A percentile compares a stretch with the other conserved stretches of the same genome.
These are phyloP conservation scores for Heliothis peltigera DNA, from an alignment of 2,888 invertebrate species.

Conservation along the genomic window DNA sequence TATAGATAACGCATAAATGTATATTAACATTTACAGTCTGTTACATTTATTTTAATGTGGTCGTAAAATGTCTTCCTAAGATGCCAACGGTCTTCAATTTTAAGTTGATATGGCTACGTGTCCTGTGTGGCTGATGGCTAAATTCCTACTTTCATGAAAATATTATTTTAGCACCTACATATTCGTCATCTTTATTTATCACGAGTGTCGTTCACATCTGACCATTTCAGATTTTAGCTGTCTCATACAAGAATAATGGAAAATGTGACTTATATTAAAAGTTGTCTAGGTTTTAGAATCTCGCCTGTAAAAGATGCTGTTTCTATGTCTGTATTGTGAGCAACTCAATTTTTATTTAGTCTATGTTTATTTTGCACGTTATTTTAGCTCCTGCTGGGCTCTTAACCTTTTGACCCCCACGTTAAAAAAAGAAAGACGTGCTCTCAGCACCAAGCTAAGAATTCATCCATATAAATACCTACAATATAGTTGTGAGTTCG, in stretches of 20 bases:
- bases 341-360: too few relatives aligned
- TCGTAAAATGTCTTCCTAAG: conserved; percentile 37
- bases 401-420: too few relatives aligned
- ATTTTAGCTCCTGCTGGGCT: too few relatives aligned
- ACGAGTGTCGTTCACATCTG: conserved; percentile 53
- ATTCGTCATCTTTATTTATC: conserved; percentile 54
- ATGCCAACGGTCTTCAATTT: conserved; percentile 44
- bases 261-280: conserved; percentile 53
- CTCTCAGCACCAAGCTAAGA: too few relatives aligned
- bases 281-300: neutral
- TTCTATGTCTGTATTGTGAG: too few relatives aligned
- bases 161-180: conserved; percentile 29
- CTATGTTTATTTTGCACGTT: too few relatives aligned
- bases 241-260: conserved; percentile 38
- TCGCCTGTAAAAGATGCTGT: too few relatives aligned
- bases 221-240: conserved; percentile 49
- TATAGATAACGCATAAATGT: neutral
- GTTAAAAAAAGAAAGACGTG: too few relatives aligned
- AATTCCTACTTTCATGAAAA: conserved; percentile 24
- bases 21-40: conserved; percentile 14
- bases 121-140: conserved; percentile 6
- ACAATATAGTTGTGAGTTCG: too few relatives aligned
- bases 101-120: conserved; percentile 43
- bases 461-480: too few relatives aligned
- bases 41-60: conserved; percentile 16